Evolutionary conservation across 1,140 invertebrate species (phyloP), one percentile per base, ranked within the genome.

Genomic region (Holotrichia oblita): DNA sequence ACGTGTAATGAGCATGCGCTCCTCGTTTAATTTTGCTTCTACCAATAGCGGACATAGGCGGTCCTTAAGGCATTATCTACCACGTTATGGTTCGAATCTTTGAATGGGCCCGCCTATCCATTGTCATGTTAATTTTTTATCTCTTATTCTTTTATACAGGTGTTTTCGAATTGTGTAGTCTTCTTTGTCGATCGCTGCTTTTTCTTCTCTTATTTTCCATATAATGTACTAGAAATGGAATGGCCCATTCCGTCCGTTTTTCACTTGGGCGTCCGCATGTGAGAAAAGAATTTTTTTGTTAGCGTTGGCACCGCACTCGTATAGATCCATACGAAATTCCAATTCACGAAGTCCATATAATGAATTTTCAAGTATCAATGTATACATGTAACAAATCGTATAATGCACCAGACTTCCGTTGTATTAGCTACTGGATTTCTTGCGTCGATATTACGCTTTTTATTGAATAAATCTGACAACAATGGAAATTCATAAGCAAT

Each of bases 41-140:
- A 81, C 85, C 85, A 86, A 86, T 86, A 76, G 80, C 74, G 61
- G 69, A 14, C 27, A 69, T 64, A 77, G 84, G 84, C 81, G 85
- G 82, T 77, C 83, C 79, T 41, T 79, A 34, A n/a, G n/a, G 80
- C 81, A 83, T 85, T 85, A 84, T 85, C 81, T 83, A 80, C 77
- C 79, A 84, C 81, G 82, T 85, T 84, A 85, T 84, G 85, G 83
- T 86, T 82, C 76, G 81, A 85, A 84, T 82, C 79, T 81, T 80
- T 81, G 81, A 83, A 81, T 83, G 82, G 79, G 61, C 77, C 83
- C 85, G 84, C 85, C 85, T 82, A 40, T 78, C 80, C 76, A 83
- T 86, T 86, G 84, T 86, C 80, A 86, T 86, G 85, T 85, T 85
- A 85, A 86, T 86, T 86, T 86, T 85, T 86, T 86, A 83, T 86